Evolutionary conservation across 2,113 vertebrate genomes (phyloP).

Genomic region (Clarias batrachus): DNA sequence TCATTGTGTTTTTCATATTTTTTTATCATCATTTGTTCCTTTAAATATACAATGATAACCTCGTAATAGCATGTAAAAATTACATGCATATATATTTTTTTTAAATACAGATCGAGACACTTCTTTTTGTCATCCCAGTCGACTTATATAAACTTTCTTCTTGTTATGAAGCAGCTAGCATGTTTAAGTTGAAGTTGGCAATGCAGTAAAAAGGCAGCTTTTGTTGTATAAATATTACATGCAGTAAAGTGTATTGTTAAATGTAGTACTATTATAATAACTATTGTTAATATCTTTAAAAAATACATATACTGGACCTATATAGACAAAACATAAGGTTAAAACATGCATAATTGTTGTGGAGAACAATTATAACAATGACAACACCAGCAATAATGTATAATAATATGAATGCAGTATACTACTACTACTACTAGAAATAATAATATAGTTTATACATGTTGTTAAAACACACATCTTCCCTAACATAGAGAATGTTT

Average conservation of each 20-base stretch:
- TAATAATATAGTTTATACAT: not conserved
- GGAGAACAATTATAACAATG: not conserved
- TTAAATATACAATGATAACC: not conserved
- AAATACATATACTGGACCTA: not conserved
- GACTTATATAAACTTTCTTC: not conserved
- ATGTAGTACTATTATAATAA: not conserved
- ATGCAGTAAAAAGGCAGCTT: not conserved
- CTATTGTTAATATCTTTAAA: not conserved
- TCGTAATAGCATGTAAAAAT: not conserved
- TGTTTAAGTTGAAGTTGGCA: not conserved
- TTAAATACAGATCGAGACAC: not conserved
- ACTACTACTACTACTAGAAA: not conserved
- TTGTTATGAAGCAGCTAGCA: not conserved
- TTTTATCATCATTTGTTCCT: not conserved
- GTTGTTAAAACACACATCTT: not conserved
- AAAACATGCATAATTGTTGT: not conserved
- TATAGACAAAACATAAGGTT: not conserved
- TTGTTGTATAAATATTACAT: not conserved
- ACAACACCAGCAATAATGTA: not conserved
- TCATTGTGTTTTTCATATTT: not conserved
- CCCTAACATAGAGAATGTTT: not conserved
- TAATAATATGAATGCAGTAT: not conserved
- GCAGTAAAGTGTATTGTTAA: not conserved
- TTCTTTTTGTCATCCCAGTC: not conserved
- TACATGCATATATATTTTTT: not conserved